Base-by-base conservation (phyloP, 1,140 invertebrate genomes). In the Phortica variegata region DNA sequence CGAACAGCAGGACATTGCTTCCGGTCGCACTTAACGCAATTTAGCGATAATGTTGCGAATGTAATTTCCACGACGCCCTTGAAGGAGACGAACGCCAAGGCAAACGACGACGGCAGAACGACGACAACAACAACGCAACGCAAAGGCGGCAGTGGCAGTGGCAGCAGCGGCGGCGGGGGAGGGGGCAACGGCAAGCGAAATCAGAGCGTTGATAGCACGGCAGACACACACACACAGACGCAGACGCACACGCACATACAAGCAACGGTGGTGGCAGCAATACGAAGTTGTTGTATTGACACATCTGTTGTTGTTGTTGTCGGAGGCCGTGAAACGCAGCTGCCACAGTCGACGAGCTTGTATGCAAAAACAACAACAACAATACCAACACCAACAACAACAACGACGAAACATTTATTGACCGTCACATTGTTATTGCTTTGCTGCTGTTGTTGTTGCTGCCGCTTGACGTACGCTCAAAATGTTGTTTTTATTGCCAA, bases 181-280 rank as follows among this genome's bases (percentile, higher is more conserved):
- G n/a, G n/a, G n/a, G n/a, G n/a, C n/a, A n/a, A n/a, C n/a, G n/a
- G n/a, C n/a, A n/a, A n/a, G n/a, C n/a, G n/a, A n/a, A n/a, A n/a
- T n/a, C n/a, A n/a, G n/a, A n/a, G n/a, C n/a, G n/a, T n/a, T n/a
- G n/a, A n/a, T n/a, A n/a, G n/a, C n/a, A n/a, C n/a, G n/a, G n/a
- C n/a, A n/a, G n/a, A n/a, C n/a, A n/a, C n/a, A n/a, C n/a, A n/a
- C n/a, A n/a, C n/a, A n/a, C n/a, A n/a, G n/a, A n/a, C n/a, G n/a
- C n/a, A n/a, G n/a, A n/a, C n/a, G n/a, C n/a, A n/a, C n/a, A n/a
- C n/a, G 62, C 59, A 50, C 51, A 49, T 49, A 42, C n/a, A n/a
- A n/a, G n/a, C n/a, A n/a, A n/a, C n/a, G n/a, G 56, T 60, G 58
- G 49, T 55, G 61, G 65, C 62, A 52, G 48, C 46, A 58, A 39